Evolutionary conservation across 23 tunicate species (phyloP).

Genomic region (Halocynthia aurantium): DNA sequence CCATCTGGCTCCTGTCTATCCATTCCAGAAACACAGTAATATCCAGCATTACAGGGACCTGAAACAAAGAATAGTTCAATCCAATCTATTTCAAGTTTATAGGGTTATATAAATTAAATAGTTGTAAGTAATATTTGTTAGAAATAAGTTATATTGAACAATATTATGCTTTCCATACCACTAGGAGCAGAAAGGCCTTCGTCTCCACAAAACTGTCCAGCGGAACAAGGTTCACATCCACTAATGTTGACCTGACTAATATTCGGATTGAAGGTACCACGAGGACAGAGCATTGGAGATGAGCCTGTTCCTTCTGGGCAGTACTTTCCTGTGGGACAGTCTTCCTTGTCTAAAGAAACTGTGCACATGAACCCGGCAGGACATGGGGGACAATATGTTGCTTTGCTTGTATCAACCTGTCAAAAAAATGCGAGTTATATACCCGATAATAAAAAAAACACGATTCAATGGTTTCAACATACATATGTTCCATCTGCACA

Average conservation of each 20-base stretch:
- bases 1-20: conserved; percentile 88
- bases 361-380: conserved; percentile 76
- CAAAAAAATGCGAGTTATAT: not conserved
- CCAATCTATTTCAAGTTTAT: not conserved
- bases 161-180: too few relatives aligned
- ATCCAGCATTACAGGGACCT: conserved; percentile 73
- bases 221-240: conserved; percentile 69
- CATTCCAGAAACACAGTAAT: conserved; percentile 74
- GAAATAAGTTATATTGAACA: too few relatives aligned
- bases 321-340: conserved; percentile 64
- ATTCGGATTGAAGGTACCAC: conserved; percentile 69
- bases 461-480: conserved; percentile 10
- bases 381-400: conserved; percentile 65
- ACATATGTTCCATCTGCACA: conserved; percentile 88
- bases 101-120: too few relatives aligned
- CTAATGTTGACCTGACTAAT: conserved; percentile 37
- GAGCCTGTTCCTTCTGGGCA: conserved; percentile 78
- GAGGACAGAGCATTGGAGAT: conserved; percentile 43
- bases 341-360: conserved; percentile 21
- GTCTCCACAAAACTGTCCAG: conserved; percentile 41
- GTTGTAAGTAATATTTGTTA: too few relatives aligned
- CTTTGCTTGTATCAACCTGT: conserved; percentile 20
- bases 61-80: not conserved
- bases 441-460: not conserved
- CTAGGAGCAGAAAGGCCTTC: conserved; percentile 14